These are phyloP conservation scores for Trilocha varians DNA, from an alignment of 2,888 invertebrate species.

Conservation along the genomic window DNA sequence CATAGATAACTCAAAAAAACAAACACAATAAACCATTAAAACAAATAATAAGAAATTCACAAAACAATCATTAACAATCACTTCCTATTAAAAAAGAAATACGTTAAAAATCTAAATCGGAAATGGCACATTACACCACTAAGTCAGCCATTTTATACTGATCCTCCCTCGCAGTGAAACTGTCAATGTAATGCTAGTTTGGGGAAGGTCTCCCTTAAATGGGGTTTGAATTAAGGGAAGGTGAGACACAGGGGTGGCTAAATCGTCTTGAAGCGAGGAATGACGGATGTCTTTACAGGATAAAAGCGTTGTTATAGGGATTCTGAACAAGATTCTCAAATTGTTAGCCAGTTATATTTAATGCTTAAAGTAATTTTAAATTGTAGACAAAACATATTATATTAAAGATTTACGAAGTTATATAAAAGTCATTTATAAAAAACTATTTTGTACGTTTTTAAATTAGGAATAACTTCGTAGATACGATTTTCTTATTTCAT, in stretches of 20 bases:
- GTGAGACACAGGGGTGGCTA: constrained; percentile 41
- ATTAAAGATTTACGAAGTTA: too few relatives aligned
- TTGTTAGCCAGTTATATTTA: constrained; percentile 2
- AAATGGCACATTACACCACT: constrained; percentile 60
- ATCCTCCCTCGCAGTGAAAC: constrained; percentile 9
- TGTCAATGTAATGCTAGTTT: background rate
- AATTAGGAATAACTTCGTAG: too few relatives aligned
- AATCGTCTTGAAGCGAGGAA: constrained; percentile 48
- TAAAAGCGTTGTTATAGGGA: constrained; percentile 49
- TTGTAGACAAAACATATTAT: too few relatives aligned
- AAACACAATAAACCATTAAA: background rate
- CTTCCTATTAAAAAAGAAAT: background rate
- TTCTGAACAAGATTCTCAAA: constrained; percentile 35
- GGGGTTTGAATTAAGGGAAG: constrained; percentile 35
- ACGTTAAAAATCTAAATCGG: constrained; percentile 32
- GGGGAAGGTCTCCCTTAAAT: constrained; percentile 20
- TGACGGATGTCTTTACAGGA: constrained; percentile 71
- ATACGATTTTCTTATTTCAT: too few relatives aligned
- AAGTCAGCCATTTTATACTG: constrained; percentile 20
- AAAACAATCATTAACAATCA: constrained; percentile 19
- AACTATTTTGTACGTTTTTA: too few relatives aligned
- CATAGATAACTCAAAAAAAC: background rate
- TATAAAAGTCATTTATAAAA: too few relatives aligned
- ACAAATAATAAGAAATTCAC: background rate
- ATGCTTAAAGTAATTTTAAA: too few relatives aligned